Base-by-base conservation (phyloP, 2,113 vertebrate genomes). In the Labeo rohita region DNA sequence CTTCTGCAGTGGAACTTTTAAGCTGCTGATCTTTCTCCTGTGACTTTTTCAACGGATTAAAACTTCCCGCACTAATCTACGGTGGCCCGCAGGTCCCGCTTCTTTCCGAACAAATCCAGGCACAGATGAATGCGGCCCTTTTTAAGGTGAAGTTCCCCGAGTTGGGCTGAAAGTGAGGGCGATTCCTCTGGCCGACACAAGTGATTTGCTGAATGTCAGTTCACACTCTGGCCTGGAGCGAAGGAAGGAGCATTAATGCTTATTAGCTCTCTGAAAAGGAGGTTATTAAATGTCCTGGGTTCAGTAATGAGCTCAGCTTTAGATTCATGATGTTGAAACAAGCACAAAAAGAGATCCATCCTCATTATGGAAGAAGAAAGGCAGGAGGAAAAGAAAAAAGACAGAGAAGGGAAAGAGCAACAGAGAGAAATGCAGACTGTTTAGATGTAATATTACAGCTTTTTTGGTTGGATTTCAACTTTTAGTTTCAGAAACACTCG, bases 171-270 rank as follows among this genome's bases (percentile, higher is more conserved):
- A 52, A 61, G 36, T 28, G 16, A 61, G 76, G 75, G 66, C 12
- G 8, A 74, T 59, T 45, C 59, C 47, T 73, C 45, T 43, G 72
- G 5, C 65, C 34, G 78, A 84, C 70, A 28, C 68, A 34, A 79
- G 74, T 88, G 84, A 78, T 88, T 83, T 88, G 80, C 66, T 79
- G 78, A 88, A 88, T 86, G 87, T 83, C 87, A 79, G 54, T 88
- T 88, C 81, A 85, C 66, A 68, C 23, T 68, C 65, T 18, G 52
- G 45, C 18, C 39, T 16, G 59, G 47, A 65, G 76, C n/a, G 28
- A 84, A 82, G 10, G 0, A 23, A 66, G 23, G 28, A 56, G 87
- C 74, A 84, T 88, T 81, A 88, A 81, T 81, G 83, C 83, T 85
- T 54, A 85, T 85, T 76, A 84, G 56, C 80, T 76, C 56, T 81